phyloP scores from a whole-genome alignment of 2,797 vertebrate genomes.

The Phrynocephalus guinanensis region DNA sequence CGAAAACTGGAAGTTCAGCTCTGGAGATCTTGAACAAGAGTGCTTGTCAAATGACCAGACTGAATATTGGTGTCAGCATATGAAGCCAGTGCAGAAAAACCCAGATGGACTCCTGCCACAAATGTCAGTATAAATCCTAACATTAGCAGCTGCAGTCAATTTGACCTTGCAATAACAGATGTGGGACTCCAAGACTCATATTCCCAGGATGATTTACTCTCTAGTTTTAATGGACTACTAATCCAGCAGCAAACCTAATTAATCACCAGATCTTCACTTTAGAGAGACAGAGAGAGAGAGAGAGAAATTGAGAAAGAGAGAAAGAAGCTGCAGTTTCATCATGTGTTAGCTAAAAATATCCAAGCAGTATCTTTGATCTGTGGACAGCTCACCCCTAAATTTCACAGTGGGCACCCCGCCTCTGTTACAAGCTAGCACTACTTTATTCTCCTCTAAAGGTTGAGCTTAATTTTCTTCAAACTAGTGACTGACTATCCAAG shows the following conservation, averaged over 20 bases:
- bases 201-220: conserved; percentile 15
- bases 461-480: neutral
- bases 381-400: too few species aligned
- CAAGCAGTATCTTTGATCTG: neutral
- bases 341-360: neutral
- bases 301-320: too few species aligned
- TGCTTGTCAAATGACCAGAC: neutral
- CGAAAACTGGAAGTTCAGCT: neutral
- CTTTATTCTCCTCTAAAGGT: conserved; percentile 8
- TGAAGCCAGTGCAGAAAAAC: neutral
- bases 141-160: conserved; percentile 8
- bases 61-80: neutral
- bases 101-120: conserved; percentile 5
- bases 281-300: neutral
- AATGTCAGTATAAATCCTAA: neutral
- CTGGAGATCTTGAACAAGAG: neutral
- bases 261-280: conserved; percentile 24
- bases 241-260: conserved; percentile 40
- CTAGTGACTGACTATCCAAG: neutral
- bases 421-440: too few species aligned
- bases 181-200: conserved; percentile 13
- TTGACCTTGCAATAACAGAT: neutral
- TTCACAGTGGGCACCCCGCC: too few species aligned
- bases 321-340: conserved; percentile 6
- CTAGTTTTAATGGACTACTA: conserved; percentile 33